Percentiles rank a stretch among this genome's conserved stretches.
phyloP scores from a whole-genome alignment of 2,113 vertebrate genomes.

The Rhinopomastus cyanomelas region DNA sequence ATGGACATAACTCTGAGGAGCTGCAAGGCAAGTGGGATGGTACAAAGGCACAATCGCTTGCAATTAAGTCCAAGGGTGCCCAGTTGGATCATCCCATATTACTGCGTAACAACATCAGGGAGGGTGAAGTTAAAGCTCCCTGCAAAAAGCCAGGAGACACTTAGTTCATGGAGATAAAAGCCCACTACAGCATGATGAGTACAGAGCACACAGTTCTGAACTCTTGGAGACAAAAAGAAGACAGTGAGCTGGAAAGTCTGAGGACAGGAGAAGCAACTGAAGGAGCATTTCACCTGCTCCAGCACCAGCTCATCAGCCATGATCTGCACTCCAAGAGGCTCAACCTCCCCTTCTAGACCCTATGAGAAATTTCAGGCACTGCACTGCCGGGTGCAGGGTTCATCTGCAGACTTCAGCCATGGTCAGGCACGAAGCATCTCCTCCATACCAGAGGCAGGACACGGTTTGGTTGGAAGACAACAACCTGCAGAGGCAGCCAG shows the following conservation, averaged over 20 bases:
- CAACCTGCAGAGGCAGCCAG: neutral
- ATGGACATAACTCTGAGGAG: neutral
- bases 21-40: neutral
- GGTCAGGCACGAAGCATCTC: neutral
- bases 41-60: neutral
- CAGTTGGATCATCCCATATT: neutral
- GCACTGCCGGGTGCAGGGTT: neutral
- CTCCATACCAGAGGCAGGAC: neutral
- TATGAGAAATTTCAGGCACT: neutral
- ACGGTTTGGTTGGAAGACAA: neutral
- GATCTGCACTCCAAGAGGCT: neutral
- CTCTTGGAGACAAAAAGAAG: neutral
- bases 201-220: neutral
- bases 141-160: neutral
- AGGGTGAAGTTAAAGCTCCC: neutral
- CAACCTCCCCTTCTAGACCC: neutral
- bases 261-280: neutral
- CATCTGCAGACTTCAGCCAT: neutral
- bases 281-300: neutral
- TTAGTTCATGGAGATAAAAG: neutral
- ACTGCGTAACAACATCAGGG: rapidly evolving
- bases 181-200: neutral
- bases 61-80: neutral
- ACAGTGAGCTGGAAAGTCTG: neutral
- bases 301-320: rapidly evolving